Percentiles rank a stretch among this genome's conserved stretches.
phyloP scores from a whole-genome alignment of 2,888 invertebrate genomes.

The Eristalinus aeneus region DNA sequence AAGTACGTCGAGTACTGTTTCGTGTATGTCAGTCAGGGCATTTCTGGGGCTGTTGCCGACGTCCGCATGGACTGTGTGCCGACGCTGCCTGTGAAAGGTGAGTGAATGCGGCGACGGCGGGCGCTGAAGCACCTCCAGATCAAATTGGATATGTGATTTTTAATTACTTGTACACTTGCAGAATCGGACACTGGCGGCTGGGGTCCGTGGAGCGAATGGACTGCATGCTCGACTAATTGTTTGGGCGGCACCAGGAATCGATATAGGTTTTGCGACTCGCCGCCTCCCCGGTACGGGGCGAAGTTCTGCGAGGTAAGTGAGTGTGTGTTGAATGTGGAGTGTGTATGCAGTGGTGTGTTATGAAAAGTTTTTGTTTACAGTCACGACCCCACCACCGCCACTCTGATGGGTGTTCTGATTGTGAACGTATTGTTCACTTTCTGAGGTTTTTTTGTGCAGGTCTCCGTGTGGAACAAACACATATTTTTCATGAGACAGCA shows the following conservation, averaged over 20 bases:
- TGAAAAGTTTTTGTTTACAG: not conserved
- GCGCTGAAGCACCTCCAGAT: constrained; percentile 15
- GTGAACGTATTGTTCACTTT: not conserved
- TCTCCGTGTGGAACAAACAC: not conserved
- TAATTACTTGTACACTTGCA: constrained; percentile 77
- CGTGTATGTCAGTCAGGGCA: constrained; percentile 92
- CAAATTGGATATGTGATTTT: constrained; percentile 47
- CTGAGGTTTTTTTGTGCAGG: not conserved
- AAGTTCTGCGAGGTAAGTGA: constrained; percentile 90
- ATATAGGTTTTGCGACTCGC: constrained; percentile 93
- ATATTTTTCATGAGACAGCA: not conserved
- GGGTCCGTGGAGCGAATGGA: constrained; percentile 93
- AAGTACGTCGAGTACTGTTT: constrained; percentile 93
- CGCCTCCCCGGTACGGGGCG: constrained; percentile 93
- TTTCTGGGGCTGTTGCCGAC: constrained; percentile 91
- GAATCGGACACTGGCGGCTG: constrained; percentile 90
- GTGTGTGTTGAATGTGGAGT: constrained; percentile 5
- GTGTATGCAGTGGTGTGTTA: not conserved
- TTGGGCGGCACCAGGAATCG: constrained; percentile 90
- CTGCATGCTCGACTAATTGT: constrained; percentile 89
- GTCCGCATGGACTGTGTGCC: constrained; percentile 92
- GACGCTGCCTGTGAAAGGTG: constrained; percentile 90
- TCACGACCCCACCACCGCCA: not conserved
- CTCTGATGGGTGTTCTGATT: not conserved
- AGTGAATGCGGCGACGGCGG: constrained; percentile 71